Base-by-base conservation (phyloP, 2,888 invertebrate species). In the Acrobasis suavella region DNA sequence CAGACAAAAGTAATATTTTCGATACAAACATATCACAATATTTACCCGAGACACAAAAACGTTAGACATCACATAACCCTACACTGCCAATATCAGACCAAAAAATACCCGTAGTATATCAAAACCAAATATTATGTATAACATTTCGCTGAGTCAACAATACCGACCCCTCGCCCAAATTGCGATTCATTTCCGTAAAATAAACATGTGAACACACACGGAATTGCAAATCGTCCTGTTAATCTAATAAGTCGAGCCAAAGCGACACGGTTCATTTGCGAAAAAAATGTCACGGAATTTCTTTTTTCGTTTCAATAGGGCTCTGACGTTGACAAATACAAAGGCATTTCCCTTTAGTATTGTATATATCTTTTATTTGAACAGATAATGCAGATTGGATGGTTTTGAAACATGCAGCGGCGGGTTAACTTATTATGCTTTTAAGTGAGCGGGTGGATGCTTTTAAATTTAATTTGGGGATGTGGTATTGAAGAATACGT, bases 161-260 rank as follows among this genome's bases (percentile, higher is more conserved):
- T 76, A 79, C 71, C 72, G 74, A 75, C 85, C 89, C 85, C 81
- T 78, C 76, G 71, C 69, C 75, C 68, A 83, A 86, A 91, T 86
- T 81, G 86, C 89, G 85, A 88, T 89, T 91, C 90, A 91, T 91
- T 91, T 91, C 91, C 91, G 89, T 85, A 85, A 91, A 90, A 91
- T 87, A 91, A 91, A 91, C 91, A 91, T 86, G 83, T 86, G 78
- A 79, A 83, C 85, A 89, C 85, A 87, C 82, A 91, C 87, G 80
- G 91, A 92, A 91, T 92, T 90, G 89, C 87, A 91, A 91, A 92
- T 91, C 89, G 89, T 83, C 90, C 89, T 87, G 91, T 87, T 92
- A 91, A 92, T 92, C 91, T 91, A 92, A 92, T 92, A 91, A 90
- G 86, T 83, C 88, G 75, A 78, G 77, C 81, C 80, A 67, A 72